Conservation (phyloP, 64 coral and sea anemone genomes). For the Trachythela sp. region DNA sequence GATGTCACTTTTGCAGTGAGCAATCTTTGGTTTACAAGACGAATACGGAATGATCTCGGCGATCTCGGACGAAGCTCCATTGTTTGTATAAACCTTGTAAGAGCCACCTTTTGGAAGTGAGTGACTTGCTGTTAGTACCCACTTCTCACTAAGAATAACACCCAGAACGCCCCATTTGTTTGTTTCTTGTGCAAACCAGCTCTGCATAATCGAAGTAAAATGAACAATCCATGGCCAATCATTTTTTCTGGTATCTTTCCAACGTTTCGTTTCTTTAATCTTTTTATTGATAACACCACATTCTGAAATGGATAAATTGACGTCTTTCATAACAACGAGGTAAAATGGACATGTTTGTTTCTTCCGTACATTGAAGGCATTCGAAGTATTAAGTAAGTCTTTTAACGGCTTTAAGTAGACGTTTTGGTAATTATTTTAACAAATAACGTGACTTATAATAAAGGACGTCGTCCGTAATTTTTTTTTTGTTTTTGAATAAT, state of each 20-base stretch:
- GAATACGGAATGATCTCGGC: background rate
- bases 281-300: background rate
- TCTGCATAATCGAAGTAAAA: background rate
- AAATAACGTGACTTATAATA: too few relatives aligned
- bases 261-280: background rate
- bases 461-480: too few relatives aligned
- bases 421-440: too few relatives aligned
- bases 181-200: background rate
- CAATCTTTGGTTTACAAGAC: background rate
- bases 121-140: background rate
- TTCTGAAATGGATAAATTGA: background rate
- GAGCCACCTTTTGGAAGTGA: background rate
- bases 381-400: too few relatives aligned
- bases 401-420: too few relatives aligned
- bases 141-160: background rate
- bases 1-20: slow-evolving; percentile 39
- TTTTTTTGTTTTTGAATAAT: too few relatives aligned
- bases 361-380: too few relatives aligned
- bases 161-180: background rate
- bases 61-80: background rate
- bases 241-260: background rate
- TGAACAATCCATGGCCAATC: background rate
- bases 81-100: background rate
- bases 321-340: too few relatives aligned
- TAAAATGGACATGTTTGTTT: too few relatives aligned